Evolutionary conservation across 1,140 invertebrate genomes (phyloP).

Genomic region (Idris sp.): DNA sequence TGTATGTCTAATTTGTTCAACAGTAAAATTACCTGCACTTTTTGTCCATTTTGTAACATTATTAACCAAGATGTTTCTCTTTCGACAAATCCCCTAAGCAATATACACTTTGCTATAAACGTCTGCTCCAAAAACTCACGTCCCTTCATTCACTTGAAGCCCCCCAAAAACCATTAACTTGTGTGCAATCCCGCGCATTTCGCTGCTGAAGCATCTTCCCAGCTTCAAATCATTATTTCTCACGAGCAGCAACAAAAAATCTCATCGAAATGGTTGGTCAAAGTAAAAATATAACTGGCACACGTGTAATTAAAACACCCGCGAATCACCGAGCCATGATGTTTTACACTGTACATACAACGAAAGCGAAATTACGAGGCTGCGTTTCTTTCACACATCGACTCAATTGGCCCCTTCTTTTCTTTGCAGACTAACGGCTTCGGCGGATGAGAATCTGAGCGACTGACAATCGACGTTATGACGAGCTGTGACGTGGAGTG

Average conservation of each 20-base stretch:
- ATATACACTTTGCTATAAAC: slow-evolving; percentile 10
- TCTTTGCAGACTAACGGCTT: slow-evolving; percentile 1
- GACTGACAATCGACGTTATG: slow-evolving; percentile 47
- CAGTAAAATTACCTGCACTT: slow-evolving; percentile 9
- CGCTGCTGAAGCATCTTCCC: not conserved
- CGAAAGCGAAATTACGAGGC: not conserved
- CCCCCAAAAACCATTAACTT: slow-evolving; percentile 7
- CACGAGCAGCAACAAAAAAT: not conserved
- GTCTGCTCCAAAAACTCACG: slow-evolving; percentile 3
- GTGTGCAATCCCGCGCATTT: not conserved
- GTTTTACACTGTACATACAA: no score
- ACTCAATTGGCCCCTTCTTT: no score
- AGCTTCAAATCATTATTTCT: slow-evolving; percentile 5
- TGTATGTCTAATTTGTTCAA: slow-evolving; percentile 12
- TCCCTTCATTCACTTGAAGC: slow-evolving; percentile 11
- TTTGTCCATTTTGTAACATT: slow-evolving; percentile 9
- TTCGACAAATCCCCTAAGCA: not conserved
- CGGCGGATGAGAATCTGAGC: slow-evolving; percentile 33
- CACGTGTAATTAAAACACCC: no score
- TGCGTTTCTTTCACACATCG: slow-evolving; percentile 3
- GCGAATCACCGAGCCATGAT: no score
- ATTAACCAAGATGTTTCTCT: slow-evolving; percentile 19
- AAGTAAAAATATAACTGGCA: no score
- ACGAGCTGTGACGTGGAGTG: slow-evolving; percentile 49
- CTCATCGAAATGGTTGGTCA: not conserved